Percentiles rank a stretch among this genome's conserved stretches.
These are phyloP conservation scores for Geodia barretti DNA, from an alignment of 37 sponge, comb jelly and placozoan species.

Conservation along the genomic window DNA sequence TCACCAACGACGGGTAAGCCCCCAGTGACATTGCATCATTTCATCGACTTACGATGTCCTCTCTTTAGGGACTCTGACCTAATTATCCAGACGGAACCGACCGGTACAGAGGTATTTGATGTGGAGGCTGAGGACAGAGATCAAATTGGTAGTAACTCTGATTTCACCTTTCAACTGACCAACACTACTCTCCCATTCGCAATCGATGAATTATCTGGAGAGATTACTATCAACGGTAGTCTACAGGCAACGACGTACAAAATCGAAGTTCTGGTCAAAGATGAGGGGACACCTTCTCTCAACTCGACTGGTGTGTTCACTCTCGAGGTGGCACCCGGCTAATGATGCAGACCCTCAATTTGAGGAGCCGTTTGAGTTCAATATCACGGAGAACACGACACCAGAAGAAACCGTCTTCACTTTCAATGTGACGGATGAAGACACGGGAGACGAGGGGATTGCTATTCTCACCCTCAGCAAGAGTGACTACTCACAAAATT, in stretches of 20 bases:
- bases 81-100: conserved; percentile 14
- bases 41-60: neutral
- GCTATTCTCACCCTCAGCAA: conserved; percentile 25
- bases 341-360: conserved; percentile 59
- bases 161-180: conserved; percentile 19
- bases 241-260: conserved; percentile 7
- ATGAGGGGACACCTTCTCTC: conserved; percentile 45
- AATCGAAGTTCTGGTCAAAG: conserved; percentile 42
- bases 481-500: conserved; percentile 26
- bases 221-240: conserved; percentile 7
- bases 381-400: conserved; percentile 44
- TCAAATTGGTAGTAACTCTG: conserved; percentile 17
- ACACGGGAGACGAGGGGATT: conserved; percentile 57
- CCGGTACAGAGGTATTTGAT: conserved; percentile 12
- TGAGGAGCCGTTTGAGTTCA: neutral
- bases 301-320: conserved; percentile 33
- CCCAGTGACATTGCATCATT: neutral
- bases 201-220: conserved; percentile 20
- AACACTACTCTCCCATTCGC: conserved; percentile 34
- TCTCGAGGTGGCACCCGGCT: conserved; percentile 44
- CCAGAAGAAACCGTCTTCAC: conserved; percentile 6
- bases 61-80: neutral
- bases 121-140: conserved; percentile 31
- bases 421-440: conserved; percentile 55
- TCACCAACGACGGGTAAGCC: conserved; percentile 43